A percentile compares a stretch with the other conserved stretches of the same genome.
Evolutionary conservation across 2,888 invertebrate genomes (phyloP).

Genomic region (Ceramica pisi): DNA sequence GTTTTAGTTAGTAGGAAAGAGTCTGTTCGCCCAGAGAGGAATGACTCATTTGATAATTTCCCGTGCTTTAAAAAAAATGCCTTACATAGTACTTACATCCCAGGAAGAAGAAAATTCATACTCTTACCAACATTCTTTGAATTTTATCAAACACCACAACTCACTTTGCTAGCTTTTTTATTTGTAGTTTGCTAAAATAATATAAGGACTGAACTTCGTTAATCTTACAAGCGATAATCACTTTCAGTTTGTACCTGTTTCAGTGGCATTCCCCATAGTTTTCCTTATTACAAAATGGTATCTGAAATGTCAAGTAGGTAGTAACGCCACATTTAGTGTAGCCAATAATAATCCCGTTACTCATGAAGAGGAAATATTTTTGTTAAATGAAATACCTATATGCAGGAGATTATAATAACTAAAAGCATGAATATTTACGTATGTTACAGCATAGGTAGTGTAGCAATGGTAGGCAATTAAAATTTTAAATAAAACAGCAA

Average conservation of each 20-base stretch:
- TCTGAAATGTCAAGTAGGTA: slow-evolving; percentile 11
- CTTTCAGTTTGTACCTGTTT: slow-evolving; percentile 8
- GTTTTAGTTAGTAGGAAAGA: too few relatives aligned
- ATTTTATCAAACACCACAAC: neutral
- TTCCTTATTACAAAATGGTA: slow-evolving; percentile 10
- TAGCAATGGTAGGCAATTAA: slow-evolving; percentile 33
- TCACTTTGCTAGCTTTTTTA: neutral
- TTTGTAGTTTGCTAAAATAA: neutral
- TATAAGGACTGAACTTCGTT: neutral
- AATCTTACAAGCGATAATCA: neutral
- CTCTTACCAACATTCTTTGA: neutral
- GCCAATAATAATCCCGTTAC: slow-evolving; percentile 37
- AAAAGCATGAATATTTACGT: slow-evolving; percentile 12
- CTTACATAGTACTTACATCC: too few relatives aligned
- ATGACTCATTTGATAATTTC: too few relatives aligned
- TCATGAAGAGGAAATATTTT: slow-evolving; percentile 38
- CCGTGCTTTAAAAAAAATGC: too few relatives aligned
- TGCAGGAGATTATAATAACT: slow-evolving; percentile 17
- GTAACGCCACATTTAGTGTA: slow-evolving; percentile 25
- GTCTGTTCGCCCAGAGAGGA: too few relatives aligned
- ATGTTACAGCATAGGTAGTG: slow-evolving; percentile 16
- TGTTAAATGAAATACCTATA: slow-evolving; percentile 34
- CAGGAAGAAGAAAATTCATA: neutral
- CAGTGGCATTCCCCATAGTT: slow-evolving; percentile 4
- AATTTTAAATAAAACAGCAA: slow-evolving; percentile 11